Evolutionary conservation across 2,113 vertebrate genomes (phyloP).

Genomic region (Plecotus auritus): DNA sequence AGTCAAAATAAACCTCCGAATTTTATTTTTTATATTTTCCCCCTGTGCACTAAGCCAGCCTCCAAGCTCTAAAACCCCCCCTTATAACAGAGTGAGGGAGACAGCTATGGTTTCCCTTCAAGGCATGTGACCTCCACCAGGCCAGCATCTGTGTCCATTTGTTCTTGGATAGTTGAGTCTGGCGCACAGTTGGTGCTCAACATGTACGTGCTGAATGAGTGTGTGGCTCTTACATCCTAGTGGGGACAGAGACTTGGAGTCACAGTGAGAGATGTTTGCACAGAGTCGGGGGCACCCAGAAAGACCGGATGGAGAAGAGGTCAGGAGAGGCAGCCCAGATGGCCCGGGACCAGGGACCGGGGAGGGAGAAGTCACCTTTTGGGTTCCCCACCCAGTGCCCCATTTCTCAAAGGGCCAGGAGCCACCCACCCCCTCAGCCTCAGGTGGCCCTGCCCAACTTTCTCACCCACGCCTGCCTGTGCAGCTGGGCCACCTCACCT

Average conservation of each 20-base stretch:
- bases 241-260: neutral
- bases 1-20: neutral
- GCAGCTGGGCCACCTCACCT: neutral
- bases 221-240: neutral
- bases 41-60: neutral
- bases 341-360: neutral
- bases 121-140: neutral
- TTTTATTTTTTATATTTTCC: neutral
- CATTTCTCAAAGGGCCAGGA: constrained; percentile 16
- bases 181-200: neutral
- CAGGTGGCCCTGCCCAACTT: constrained; percentile 18
- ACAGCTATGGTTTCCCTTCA: accelerated
- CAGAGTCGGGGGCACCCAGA: neutral
- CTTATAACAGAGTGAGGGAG: neutral
- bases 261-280: neutral
- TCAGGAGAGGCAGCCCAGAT: neutral
- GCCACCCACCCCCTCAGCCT: neutral
- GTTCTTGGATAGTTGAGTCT: neutral
- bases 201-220: neutral
- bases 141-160: accelerated
- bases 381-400: constrained; percentile 21
- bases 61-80: neutral
- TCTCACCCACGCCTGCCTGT: neutral
- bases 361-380: neutral
- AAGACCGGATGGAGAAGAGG: neutral